A percentile compares a stretch with the other conserved stretches of the same genome.
phyloP scores from a whole-genome alignment of 2,888 invertebrate genomes.

The Oligia fasciuncula region DNA sequence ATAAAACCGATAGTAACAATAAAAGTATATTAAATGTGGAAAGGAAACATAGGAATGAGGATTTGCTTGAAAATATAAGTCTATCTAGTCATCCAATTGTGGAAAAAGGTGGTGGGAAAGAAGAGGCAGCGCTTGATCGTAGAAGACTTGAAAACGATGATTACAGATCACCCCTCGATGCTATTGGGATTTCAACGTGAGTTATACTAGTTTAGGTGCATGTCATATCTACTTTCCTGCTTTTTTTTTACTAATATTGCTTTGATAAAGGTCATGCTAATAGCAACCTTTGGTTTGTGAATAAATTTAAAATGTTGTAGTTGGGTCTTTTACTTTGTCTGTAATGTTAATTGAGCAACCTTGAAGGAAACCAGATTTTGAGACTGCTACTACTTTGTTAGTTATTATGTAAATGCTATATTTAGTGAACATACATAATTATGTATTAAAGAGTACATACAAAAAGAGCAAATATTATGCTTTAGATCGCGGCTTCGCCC shows the following conservation, averaged over 20 bases:
- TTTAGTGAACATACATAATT: slow-evolving; percentile 1
- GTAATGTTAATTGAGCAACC: slow-evolving; percentile 13
- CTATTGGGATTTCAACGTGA: slow-evolving; percentile 81
- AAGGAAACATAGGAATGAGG: slow-evolving; percentile 28
- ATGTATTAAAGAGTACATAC: not conserved
- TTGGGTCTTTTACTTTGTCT: slow-evolving; percentile 9
- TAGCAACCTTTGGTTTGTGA: slow-evolving; percentile 6
- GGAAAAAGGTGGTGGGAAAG: slow-evolving; percentile 63
- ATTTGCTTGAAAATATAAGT: slow-evolving; percentile 50
- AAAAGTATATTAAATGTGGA: slow-evolving; percentile 31
- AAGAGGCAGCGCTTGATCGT: slow-evolving; percentile 27
- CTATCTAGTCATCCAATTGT: slow-evolving; percentile 56
- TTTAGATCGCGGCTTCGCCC: not conserved
- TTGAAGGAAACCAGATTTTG: slow-evolving; percentile 30
- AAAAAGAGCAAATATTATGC: not conserved
- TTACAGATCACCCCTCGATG: slow-evolving; percentile 84
- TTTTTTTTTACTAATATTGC: slow-evolving; percentile 1
- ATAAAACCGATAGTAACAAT: slow-evolving; percentile 53
- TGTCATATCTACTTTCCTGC: not conserved
- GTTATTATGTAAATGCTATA: slow-evolving; percentile 4
- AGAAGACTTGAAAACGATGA: slow-evolving; percentile 70
- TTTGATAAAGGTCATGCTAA: not conserved
- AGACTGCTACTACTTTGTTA: not conserved
- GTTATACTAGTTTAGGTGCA: slow-evolving; percentile 61
- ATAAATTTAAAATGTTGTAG: slow-evolving; percentile 16